Conservation (phyloP, 1,140 invertebrate genomes). For the Andrena cerasifolii region DNA sequence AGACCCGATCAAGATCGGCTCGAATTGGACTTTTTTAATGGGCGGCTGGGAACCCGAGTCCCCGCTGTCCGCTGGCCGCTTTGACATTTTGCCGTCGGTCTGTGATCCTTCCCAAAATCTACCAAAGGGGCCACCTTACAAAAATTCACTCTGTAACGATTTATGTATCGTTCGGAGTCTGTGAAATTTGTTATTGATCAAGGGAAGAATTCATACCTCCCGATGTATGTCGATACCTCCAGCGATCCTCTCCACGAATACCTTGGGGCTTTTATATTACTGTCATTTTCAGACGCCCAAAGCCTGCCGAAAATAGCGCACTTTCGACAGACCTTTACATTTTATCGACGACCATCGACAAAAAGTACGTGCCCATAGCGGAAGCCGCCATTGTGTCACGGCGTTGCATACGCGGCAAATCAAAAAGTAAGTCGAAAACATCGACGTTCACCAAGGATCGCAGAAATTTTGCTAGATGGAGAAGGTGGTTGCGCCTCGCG, state of each 20-base stretch:
- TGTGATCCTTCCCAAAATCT: slow-evolving; percentile 34
- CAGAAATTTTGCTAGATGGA: background rate
- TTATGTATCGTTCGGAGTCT: slow-evolving; percentile 41
- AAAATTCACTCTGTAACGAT: slow-evolving; percentile 25
- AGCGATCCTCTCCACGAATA: slow-evolving; percentile 27
- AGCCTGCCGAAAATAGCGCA: slow-evolving; percentile 29
- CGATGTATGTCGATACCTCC: slow-evolving; percentile 27
- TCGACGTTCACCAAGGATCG: slow-evolving; percentile 5
- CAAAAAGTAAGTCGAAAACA: slow-evolving; percentile 47
- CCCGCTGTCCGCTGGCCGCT: slow-evolving; percentile 87
- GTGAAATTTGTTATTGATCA: slow-evolving; percentile 50
- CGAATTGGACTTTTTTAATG: slow-evolving; percentile 96
- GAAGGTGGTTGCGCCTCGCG: background rate
- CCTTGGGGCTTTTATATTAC: background rate
- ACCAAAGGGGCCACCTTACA: slow-evolving; percentile 4
- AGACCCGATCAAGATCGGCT: slow-evolving; percentile 95
- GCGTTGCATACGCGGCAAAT: slow-evolving; percentile 55
- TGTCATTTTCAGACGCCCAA: slow-evolving; percentile 52
- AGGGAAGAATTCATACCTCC: slow-evolving; percentile 34
- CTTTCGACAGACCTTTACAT: slow-evolving; percentile 55
- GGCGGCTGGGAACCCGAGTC: slow-evolving; percentile 86
- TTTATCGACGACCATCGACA: slow-evolving; percentile 40
- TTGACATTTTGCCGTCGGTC: slow-evolving; percentile 85
- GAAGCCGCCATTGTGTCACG: slow-evolving; percentile 64
- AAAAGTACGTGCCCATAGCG: slow-evolving; percentile 54